Evolutionary conservation across 1,140 invertebrate genomes (phyloP).

Genomic region (Drosophila micromelanica): DNA sequence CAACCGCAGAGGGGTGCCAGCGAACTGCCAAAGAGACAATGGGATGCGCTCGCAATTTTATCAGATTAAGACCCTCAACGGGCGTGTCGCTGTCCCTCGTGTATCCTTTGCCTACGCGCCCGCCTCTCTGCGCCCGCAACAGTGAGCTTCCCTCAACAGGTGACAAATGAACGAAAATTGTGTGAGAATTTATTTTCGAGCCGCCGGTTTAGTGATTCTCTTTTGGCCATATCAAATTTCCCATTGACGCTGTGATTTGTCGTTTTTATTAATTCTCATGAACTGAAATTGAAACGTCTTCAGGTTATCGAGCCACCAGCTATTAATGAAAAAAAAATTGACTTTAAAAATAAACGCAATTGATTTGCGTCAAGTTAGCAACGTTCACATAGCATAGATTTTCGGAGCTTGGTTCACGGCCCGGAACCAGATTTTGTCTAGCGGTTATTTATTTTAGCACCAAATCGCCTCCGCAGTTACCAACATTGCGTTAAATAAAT

Average conservation of each 20-base stretch:
- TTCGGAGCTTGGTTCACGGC: too few relatives aligned
- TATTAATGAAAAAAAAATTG: constrained; percentile 12
- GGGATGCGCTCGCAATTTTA: constrained; percentile 74
- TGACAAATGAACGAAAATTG: constrained; percentile 55
- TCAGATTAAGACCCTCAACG: constrained; percentile 71
- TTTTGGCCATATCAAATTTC: constrained; percentile 59
- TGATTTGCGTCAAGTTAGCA: neutral
- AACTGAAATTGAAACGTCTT: constrained; percentile 53
- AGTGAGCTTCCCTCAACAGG: constrained; percentile 57
- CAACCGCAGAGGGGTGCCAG: constrained; percentile 59
- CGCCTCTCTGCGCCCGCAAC: neutral
- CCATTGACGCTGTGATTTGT: constrained; percentile 71
- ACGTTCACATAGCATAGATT: too few relatives aligned
- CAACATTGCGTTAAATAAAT: too few relatives aligned
- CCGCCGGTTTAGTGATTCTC: constrained; percentile 40
- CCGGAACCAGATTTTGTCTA: too few relatives aligned
- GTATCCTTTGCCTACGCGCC: constrained; percentile 30
- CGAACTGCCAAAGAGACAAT: constrained; percentile 38
- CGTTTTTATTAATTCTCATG: constrained; percentile 74
- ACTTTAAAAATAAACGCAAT: constrained; percentile 5
- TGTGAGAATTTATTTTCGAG: constrained; percentile 68
- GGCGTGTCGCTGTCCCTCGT: constrained; percentile 27
- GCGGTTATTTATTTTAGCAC: too few relatives aligned
- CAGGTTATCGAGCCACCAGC: constrained; percentile 7
- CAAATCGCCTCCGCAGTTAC: too few relatives aligned